Evolutionary conservation across 2,113 vertebrate species (phyloP), one percentile per base, ranked within the genome.

Genomic region (Anthoscopus minutus): DNA sequence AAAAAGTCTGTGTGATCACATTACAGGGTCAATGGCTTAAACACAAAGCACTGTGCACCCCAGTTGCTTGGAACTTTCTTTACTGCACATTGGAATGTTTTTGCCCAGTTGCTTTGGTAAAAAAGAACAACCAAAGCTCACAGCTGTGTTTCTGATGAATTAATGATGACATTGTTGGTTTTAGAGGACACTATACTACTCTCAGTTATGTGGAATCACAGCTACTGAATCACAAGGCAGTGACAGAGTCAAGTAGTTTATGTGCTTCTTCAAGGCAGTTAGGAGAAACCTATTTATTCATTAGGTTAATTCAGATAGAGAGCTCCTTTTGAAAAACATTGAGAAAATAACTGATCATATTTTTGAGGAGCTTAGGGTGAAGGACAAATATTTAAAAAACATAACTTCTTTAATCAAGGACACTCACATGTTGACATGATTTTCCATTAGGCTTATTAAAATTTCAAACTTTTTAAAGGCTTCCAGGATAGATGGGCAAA

Each of bases 141-240:
- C 45, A 96, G 71, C 67, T 93, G 77, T 80, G 85, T 54, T 95
- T 94, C 84, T 95, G 94, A 95, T 61, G 57, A 94, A 97, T 96
- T 97, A 85, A 86, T 86, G 76, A 88, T 93, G 93, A 96, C 94
- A 96, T 38, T 92, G 89, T 87, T 93, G 92, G 65, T 86, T 94
- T 95, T 86, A 89, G 65, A 92, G 84, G 79, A 89, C 79, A 77
- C 88, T 81, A 70, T 70, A 58, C 67, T 91, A 62, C 78, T 66
- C 77, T 95, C 85, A 91, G 65, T 77, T 95, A 77, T 73, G 58
- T 73, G 72, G 50, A 92, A 95, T 86, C 84, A 92, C 67, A 91
- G 93, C 86, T 92, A 92, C 81, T 60, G 64, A 95, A 92, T 92
- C 79, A 72, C 60, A 27, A 90, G 61, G 79, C 88, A 96, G 81